Percentiles rank a stretch among this genome's conserved stretches.
These are phyloP conservation scores for Mohoua ochrocephala DNA, from an alignment of 2,113 vertebrate species.

Conservation along the genomic window DNA sequence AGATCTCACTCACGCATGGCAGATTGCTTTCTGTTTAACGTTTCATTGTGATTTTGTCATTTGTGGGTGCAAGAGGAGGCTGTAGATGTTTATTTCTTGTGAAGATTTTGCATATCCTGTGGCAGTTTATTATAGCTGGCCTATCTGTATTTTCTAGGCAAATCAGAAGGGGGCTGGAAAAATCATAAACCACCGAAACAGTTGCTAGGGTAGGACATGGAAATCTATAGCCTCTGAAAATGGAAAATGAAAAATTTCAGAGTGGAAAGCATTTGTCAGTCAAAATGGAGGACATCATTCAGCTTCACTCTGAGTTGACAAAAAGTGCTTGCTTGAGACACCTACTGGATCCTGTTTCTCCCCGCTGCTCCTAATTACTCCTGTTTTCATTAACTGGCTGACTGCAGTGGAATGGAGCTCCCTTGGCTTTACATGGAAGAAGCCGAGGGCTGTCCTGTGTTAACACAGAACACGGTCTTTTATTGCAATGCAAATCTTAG, in stretches of 20 bases:
- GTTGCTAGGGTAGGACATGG: not conserved
- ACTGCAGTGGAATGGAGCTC: not conserved
- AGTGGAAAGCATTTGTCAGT: slow-evolving; percentile 5
- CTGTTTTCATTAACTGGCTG: not conserved
- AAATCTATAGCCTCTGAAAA: slow-evolving; percentile 27
- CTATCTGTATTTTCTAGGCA: not conserved
- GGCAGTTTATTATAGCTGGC: not conserved
- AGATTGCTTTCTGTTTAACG: not conserved
- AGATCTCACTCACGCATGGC: not conserved
- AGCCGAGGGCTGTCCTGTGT: not conserved
- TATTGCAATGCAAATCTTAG: not conserved
- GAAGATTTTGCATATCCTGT: not conserved
- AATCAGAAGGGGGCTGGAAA: not conserved
- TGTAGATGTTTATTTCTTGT: not conserved
- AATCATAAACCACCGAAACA: not conserved
- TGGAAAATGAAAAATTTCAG: slow-evolving; percentile 19
- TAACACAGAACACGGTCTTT: not conserved
- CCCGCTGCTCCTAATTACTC: not conserved
- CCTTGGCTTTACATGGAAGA: not conserved
- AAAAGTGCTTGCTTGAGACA: not conserved
- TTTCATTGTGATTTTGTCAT: not conserved
- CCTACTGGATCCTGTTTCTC: not conserved
- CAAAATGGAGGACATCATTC: not conserved
- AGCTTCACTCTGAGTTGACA: not conserved
- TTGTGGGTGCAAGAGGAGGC: not conserved